Base-by-base conservation (phyloP, 2,888 invertebrate genomes). In the Ennomos quercinarius region DNA sequence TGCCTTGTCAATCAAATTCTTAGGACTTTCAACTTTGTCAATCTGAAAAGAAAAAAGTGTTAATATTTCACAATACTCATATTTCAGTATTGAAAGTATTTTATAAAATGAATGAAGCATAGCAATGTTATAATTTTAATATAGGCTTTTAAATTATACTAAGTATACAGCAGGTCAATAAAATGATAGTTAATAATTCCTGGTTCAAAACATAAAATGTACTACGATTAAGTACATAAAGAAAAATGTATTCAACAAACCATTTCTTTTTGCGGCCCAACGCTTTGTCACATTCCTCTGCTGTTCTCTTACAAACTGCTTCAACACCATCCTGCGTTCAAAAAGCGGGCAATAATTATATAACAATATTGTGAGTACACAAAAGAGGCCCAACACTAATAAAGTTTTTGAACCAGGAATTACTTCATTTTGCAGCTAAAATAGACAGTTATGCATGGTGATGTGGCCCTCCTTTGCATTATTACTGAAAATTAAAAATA, bases 1-100 rank as follows among this genome's bases (percentile, higher is more conserved):
- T 43, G 96, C 82, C 84, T 95, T 96, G 65, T 95, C 95, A 76
- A 95, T 87, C 72, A 98, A 79, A 70, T 95, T 95, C 61, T 91
- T 86, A 4, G 98, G 98, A 71, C 98, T 96, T 86, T 98, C 97
- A 6, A 98, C 96, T 81, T 95, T 95, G 8, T 97, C 97, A 66
- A 98, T 93, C 97, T 98, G 87, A 57, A 92, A 89, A 67, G 11
- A 34, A 38, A 36, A 37, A 9, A 35, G 11, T 40, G 10, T 27
- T 27, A 6, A 27, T 6, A 27, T 27, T 27, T 27, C 27, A 27
- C 27, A 27, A 27, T 27, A 27, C 17, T 17, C 17, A 17, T 17
- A 17, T 17, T 17, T 17, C 17, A 17, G 17, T 17, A 1, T 2
- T 17, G 17, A 17, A 17, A 17, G 17, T 17, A 17, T 17, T n/a